These are phyloP conservation scores for Mola mola DNA, from an alignment of 2,113 vertebrate species.

Conservation along the genomic window DNA sequence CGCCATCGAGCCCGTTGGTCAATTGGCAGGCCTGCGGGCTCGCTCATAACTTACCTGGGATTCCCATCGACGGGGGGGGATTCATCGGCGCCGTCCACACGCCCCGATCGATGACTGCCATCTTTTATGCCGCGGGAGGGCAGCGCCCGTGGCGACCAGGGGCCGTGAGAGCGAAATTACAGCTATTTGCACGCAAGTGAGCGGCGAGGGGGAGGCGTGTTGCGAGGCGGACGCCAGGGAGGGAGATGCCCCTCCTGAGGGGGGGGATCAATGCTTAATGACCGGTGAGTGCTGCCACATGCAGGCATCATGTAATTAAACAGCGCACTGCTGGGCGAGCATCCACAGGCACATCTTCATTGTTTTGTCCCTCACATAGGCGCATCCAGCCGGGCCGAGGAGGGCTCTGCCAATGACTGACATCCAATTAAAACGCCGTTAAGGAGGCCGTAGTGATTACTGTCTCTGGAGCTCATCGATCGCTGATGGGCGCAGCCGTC, in stretches of 20 bases:
- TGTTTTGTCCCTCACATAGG: constrained; percentile 12
- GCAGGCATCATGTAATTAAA: constrained; percentile 51
- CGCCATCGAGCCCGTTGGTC: constrained; percentile 39
- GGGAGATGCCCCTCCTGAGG: constrained; percentile 48
- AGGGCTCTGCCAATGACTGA: constrained; percentile 58
- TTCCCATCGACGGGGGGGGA: constrained; percentile 55
- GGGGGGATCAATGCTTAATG: constrained; percentile 69
- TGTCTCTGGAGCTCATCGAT: constrained; percentile 59
- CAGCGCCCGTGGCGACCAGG: constrained; percentile 45
- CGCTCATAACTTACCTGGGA: constrained; percentile 66
- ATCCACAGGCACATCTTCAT: constrained; percentile 10
- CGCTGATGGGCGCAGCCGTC: constrained; percentile 59
- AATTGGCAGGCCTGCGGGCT: constrained; percentile 54
- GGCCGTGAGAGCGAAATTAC: constrained; percentile 64
- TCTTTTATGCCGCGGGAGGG: constrained; percentile 64
- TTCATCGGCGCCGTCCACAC: constrained; percentile 37
- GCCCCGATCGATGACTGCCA: constrained; percentile 65
- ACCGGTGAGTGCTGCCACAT: constrained; percentile 49
- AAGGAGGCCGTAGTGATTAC: constrained; percentile 72
- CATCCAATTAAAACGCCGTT: constrained; percentile 66
- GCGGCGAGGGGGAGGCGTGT: not conserved
- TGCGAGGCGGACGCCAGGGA: constrained; percentile 32
- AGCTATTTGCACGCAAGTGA: constrained; percentile 54
- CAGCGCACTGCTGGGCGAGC: not conserved
- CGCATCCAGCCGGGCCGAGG: not conserved